Evolutionary conservation across 2,797 vertebrate species (phyloP).

Genomic region (Pseudotriccus pelzelni): DNA sequence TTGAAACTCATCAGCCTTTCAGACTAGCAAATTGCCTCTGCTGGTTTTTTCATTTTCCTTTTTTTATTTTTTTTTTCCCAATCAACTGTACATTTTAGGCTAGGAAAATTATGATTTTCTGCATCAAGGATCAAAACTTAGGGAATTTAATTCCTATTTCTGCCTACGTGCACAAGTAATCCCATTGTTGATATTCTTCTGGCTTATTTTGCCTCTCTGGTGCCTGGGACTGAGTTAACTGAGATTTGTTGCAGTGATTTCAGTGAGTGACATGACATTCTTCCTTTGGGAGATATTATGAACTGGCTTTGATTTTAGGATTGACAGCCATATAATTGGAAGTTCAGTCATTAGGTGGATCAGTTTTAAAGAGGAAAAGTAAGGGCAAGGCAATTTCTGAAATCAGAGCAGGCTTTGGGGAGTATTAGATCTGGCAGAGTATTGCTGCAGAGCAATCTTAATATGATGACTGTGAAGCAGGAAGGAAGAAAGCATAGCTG

Average conservation of each 20-base stretch:
- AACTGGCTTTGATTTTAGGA: constrained; percentile 62
- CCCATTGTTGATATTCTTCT: not conserved
- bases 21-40: not conserved
- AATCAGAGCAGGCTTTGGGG: constrained; percentile 63
- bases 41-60: not conserved
- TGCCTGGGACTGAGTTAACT: constrained; percentile 37
- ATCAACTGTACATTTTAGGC: not conserved
- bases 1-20: not conserved
- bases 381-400: constrained; percentile 58
- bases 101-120: constrained; percentile 1
- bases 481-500: not conserved
- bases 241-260: constrained; percentile 63
- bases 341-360: constrained; percentile 67
- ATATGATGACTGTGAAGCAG: not conserved
- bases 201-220: constrained; percentile 36
- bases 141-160: constrained; percentile 9
- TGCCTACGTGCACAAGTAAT: constrained; percentile 18
- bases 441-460: constrained; percentile 19
- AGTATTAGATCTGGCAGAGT: constrained; percentile 14
- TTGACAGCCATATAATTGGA: constrained; percentile 69
- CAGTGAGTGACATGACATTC: constrained; percentile 46
- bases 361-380: constrained; percentile 56
- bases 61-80: not conserved
- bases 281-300: constrained; percentile 60
- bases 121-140: not conserved